A percentile compares a stretch with the other conserved stretches of the same genome.
Conservation (phyloP, 2,888 invertebrate genomes). For the Heliconius aoede region DNA sequence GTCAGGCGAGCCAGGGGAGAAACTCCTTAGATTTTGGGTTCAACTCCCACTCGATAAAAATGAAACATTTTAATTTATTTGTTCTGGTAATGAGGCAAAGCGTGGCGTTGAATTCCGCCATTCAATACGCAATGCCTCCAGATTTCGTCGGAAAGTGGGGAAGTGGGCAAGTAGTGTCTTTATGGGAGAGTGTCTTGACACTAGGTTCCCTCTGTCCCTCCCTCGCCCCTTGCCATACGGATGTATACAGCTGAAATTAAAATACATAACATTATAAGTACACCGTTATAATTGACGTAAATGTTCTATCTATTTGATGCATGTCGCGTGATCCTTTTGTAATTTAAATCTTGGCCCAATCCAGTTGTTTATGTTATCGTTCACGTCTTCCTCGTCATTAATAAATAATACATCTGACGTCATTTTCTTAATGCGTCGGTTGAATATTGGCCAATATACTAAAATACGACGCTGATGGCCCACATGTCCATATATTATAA, state of each 20-base stretch:
- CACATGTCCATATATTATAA: not conserved
- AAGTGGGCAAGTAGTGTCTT: no score
- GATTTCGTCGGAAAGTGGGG: no score
- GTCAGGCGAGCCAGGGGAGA: no score
- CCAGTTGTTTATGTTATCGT: conserved; percentile 1
- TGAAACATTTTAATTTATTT: no score
- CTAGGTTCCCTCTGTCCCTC: no score
- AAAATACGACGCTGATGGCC: conserved; percentile 3
- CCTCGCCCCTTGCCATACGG: no score
- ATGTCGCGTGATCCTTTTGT: conserved; percentile 4
- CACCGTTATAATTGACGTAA: not conserved
- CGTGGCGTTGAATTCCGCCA: no score
- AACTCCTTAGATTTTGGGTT: no score
- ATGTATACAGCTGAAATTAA: not conserved
- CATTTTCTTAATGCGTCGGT: conserved; percentile 35
- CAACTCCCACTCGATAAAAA: no score
- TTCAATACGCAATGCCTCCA: no score
- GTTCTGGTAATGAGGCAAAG: no score
- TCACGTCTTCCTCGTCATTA: conserved; percentile 15
- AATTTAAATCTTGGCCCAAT: conserved; percentile 1
- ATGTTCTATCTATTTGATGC: not conserved
- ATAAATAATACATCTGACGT: conserved; percentile 30
- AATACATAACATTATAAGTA: not conserved
- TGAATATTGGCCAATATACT: conserved; percentile 29
- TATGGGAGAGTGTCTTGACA: no score